A percentile compares a stretch with the other conserved stretches of the same genome.
Conservation (phyloP, 2,797 vertebrate genomes). For the Helarctos malayanus region DNA sequence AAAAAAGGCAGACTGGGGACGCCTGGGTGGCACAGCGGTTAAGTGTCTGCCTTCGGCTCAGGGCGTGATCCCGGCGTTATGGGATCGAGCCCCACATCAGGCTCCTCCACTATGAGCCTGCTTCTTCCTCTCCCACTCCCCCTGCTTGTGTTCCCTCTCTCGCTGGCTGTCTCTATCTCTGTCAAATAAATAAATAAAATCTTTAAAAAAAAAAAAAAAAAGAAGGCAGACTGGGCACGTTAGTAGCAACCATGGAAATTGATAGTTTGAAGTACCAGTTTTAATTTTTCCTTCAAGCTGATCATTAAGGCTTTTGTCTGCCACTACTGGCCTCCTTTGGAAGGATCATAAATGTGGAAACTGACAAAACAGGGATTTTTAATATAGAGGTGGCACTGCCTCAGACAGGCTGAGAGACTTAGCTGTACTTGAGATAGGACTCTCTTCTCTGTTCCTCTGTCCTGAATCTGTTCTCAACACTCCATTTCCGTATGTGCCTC, state of each 20-base stretch:
- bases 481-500: constrained; percentile 12
- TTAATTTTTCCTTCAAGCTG: constrained; percentile 38
- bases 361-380: not conserved
- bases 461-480: constrained; percentile 29
- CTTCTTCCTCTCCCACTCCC: too few relatives aligned
- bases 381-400: not conserved
- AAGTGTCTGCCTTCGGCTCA: too few relatives aligned
- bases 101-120: too few relatives aligned
- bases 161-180: too few relatives aligned
- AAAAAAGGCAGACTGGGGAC: not conserved
- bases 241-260: constrained; percentile 8
- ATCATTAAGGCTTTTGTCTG: constrained; percentile 10
- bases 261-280: not conserved
- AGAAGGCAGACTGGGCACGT: not conserved
- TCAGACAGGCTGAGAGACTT: not conserved
- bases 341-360: constrained; percentile 25
- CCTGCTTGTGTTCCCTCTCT: too few relatives aligned
- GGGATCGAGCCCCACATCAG: too few relatives aligned
- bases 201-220: too few relatives aligned
- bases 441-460: constrained; percentile 4
- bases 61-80: too few relatives aligned
- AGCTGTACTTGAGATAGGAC: not conserved
- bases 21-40: too few relatives aligned
- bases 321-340: not conserved
- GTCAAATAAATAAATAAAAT: too few relatives aligned